A percentile compares a stretch with the other conserved stretches of the same genome.
phyloP scores from a whole-genome alignment of 1,140 invertebrate species.

The Fopius arisanus region DNA sequence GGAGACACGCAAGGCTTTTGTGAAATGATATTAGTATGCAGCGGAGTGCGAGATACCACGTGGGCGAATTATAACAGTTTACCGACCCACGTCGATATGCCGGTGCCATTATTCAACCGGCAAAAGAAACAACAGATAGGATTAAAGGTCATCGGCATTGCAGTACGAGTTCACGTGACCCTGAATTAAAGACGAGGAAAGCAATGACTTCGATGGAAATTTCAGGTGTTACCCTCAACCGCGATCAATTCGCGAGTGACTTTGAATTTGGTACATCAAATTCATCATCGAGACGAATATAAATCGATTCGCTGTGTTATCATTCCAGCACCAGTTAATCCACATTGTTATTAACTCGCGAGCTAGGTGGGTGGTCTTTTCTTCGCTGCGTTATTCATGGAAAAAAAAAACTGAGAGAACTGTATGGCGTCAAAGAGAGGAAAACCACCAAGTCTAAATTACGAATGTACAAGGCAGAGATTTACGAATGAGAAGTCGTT shows the following conservation, averaged over 20 bases:
- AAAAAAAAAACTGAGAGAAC: constrained; percentile 4
- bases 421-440: not conserved
- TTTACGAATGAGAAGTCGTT: not conserved
- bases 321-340: not conserved
- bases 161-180: not conserved
- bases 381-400: constrained; percentile 1
- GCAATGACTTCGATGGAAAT: not conserved
- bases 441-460: not conserved
- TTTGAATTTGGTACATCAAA: not conserved
- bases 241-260: not conserved
- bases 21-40: not conserved
- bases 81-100: constrained; percentile 43
- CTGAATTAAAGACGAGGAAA: not conserved
- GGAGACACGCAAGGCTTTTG: not conserved
- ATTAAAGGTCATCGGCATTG: constrained; percentile 42
- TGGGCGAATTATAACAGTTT: constrained; percentile 55
- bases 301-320: constrained; percentile 5
- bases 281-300: not conserved
- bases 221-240: not conserved
- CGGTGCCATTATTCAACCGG: constrained; percentile 48
- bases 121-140: constrained; percentile 37
- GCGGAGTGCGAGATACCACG: constrained; percentile 23
- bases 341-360: not conserved
- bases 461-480: not conserved
- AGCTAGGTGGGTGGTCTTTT: not conserved